Evolutionary conservation across 2,888 invertebrate genomes (phyloP), one percentile per base, ranked within the genome.

Genomic region (Coelinius sp.): DNA sequence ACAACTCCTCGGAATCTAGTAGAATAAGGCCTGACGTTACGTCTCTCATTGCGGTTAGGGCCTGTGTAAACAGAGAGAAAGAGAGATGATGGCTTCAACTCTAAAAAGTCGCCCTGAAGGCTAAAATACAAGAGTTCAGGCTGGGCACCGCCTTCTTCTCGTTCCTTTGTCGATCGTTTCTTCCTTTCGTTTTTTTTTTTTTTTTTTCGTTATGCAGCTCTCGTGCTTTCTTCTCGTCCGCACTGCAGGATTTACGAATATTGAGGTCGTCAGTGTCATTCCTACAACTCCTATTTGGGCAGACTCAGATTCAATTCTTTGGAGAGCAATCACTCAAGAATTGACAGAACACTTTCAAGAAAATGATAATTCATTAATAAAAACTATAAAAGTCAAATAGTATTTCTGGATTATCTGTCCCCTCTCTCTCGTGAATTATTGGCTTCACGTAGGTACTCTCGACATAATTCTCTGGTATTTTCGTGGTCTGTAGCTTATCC

Each of bases 31-130:
- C 12, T 17, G 31, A 52, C 14, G 35, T n/a, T n/a, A 6, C 17
- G 20, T 17, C 46, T 17, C 31, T 35, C 17, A 35, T 7, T 20
- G 59, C 31, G 31, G 31, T 59, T 66, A 69, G 73, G 76, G 73
- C 74, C 73, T 77, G 77, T 77, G 77, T 76, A 77, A 77, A 77
- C 77, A 77, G 69, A 77, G 38, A 4, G 14, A 69, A 46, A 62
- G 35, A 41, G 67, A 67, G 53, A 27, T 20, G 27, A 25, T 46
- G 27, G 27, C 56, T 25, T 25, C 56, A 56, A 56, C 56, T 59
- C 31, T 59, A 59, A 59, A 59, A 31, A 49, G 46, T 17, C 27
- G 20, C 35, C 59, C 59, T 6, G 59, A 59, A 35, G 59, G 59
- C 59, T 59, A 14, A 59, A 59, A 59, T 59, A 35, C 59, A 31